A percentile compares a stretch with the other conserved stretches of the same genome.
These are phyloP conservation scores for Pseudococcus jackbeardsleyi DNA, from an alignment of 2,888 invertebrate species.

Conservation along the genomic window DNA sequence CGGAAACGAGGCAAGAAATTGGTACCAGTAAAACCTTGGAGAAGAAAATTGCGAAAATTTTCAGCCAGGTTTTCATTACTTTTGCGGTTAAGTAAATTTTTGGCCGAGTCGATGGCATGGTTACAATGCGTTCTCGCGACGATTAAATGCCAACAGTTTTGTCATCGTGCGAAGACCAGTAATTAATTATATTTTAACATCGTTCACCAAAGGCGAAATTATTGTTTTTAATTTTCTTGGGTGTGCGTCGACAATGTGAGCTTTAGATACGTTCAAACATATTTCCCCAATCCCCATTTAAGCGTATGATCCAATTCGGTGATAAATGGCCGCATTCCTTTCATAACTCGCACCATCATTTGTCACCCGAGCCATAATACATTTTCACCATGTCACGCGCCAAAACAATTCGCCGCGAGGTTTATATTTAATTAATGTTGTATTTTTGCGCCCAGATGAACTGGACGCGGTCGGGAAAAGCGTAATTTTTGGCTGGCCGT, in stretches of 20 bases:
- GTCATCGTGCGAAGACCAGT: slow-evolving; percentile 25
- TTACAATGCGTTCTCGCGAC: not conserved
- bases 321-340: slow-evolving; percentile 44
- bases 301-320: slow-evolving; percentile 35
- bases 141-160: slow-evolving; percentile 41
- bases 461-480: not conserved
- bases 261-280: slow-evolving; percentile 38
- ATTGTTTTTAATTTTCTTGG: slow-evolving; percentile 47
- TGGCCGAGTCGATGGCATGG: not conserved
- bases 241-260: slow-evolving; percentile 30
- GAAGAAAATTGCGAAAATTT: slow-evolving; percentile 12
- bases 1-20: not conserved
- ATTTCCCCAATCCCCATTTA: slow-evolving; percentile 44
- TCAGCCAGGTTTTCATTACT: not conserved
- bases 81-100: not conserved
- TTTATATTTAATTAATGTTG: slow-evolving; percentile 42
- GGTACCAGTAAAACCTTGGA: not conserved
- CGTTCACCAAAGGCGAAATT: slow-evolving; percentile 41
- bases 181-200: slow-evolving; percentile 41
- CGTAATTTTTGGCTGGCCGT: not conserved
- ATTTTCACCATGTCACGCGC: slow-evolving; percentile 43
- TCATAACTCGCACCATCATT: slow-evolving; percentile 28
- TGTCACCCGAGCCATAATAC: slow-evolving; percentile 40
- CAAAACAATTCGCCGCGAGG: slow-evolving; percentile 44
- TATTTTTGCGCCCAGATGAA: slow-evolving; percentile 38